These are phyloP conservation scores for Fragum sueziense DNA, from an alignment of 2,888 invertebrate genomes.

Conservation along the genomic window DNA sequence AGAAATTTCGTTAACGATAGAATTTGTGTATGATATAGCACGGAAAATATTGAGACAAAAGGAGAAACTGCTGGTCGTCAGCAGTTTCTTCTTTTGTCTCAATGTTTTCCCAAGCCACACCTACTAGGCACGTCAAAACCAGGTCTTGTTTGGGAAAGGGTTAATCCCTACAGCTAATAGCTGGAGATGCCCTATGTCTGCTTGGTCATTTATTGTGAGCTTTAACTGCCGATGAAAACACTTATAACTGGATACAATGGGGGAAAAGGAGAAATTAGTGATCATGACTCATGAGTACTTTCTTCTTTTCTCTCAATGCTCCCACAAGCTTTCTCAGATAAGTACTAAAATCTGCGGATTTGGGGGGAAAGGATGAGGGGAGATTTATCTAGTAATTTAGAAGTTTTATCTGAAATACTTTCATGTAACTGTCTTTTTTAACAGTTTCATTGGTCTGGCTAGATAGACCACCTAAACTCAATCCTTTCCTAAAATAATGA, in stretches of 20 bases:
- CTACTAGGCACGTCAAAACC: no score
- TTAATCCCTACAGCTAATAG: no score
- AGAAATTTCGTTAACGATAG: no score
- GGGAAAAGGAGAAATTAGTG: constrained; percentile 6
- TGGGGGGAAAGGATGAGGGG: neutral
- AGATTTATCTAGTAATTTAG: neutral
- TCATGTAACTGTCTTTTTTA: constrained; percentile 7
- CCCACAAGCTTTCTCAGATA: neutral
- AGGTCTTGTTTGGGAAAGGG: no score
- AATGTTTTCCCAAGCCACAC: no score
- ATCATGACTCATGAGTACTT: neutral
- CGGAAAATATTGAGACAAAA: neutral
- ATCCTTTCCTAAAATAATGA: no score
- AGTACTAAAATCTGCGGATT: neutral
- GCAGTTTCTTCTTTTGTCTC: no score
- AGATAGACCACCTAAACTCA: neutral
- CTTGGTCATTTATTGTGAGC: neutral
- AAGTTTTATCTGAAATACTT: neutral
- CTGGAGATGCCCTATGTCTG: neutral
- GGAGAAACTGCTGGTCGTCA: neutral
- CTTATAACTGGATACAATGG: neutral
- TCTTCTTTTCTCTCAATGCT: neutral
- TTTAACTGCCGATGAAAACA: neutral
- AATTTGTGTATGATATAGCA: no score
- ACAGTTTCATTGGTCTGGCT: neutral